These are phyloP conservation scores for Anthonomus grandis DNA, from an alignment of 1,140 invertebrate species.

Conservation along the genomic window DNA sequence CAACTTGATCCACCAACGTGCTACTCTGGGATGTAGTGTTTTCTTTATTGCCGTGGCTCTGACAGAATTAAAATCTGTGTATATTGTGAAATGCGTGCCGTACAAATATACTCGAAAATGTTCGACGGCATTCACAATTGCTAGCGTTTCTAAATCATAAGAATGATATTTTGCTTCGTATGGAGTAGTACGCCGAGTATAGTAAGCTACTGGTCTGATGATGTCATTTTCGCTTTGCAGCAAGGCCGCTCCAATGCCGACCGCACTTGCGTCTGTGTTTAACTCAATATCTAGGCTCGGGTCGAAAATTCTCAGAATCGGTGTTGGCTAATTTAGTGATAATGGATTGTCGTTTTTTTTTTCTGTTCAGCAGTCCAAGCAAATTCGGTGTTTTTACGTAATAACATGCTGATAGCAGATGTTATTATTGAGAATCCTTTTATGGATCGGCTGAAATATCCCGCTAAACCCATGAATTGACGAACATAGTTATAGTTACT, in stretches of 20 bases:
- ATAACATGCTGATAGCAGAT: no score
- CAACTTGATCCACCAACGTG: slow-evolving; percentile 36
- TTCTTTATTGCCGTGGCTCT: slow-evolving; percentile 30
- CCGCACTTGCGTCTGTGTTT: no score
- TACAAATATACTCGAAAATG: slow-evolving; percentile 46
- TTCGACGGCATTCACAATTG: slow-evolving; percentile 36
- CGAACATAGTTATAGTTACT: no score
- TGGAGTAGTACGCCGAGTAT: slow-evolving; percentile 36
- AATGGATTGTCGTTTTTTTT: no score
- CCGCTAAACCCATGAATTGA: no score
- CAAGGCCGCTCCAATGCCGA: slow-evolving; percentile 23
- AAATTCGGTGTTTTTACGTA: no score
- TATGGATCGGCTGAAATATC: no score
- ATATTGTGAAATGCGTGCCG: slow-evolving; percentile 39
- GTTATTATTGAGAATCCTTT: no score
- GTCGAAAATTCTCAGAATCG: no score
- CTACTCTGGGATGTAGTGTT: slow-evolving; percentile 38
- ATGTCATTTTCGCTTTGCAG: slow-evolving; percentile 33
- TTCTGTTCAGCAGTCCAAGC: no score
- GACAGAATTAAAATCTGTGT: slow-evolving; percentile 42
- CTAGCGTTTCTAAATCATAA: slow-evolving; percentile 24
- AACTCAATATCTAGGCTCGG: no score
- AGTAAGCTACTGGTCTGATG: slow-evolving; percentile 35
- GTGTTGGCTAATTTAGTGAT: no score
- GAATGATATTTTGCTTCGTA: slow-evolving; percentile 14